These are phyloP conservation scores for Xenentodon cancila DNA, from an alignment of 2,797 vertebrate species.

Conservation along the genomic window DNA sequence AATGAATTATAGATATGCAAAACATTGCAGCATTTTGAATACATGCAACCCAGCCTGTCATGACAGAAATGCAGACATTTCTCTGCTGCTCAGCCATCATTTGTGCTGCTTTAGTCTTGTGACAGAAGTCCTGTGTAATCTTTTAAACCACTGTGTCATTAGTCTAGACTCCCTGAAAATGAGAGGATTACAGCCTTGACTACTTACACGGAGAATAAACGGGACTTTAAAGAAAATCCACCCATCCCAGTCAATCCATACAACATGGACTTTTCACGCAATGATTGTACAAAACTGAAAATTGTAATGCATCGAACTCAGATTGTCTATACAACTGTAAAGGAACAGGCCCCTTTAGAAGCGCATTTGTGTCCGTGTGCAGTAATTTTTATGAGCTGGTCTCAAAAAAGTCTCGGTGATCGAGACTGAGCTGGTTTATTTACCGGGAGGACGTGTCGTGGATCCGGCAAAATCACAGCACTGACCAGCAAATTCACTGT, in stretches of 20 bases:
- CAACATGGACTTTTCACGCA: constrained; percentile 1
- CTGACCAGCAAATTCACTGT: too few species aligned
- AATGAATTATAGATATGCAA: constrained; percentile 52
- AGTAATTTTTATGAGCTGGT: neutral
- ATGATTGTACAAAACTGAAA: constrained; percentile 7
- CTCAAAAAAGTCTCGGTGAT: constrained; percentile 1
- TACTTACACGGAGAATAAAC: constrained; percentile 32
- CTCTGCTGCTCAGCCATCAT: constrained; percentile 18
- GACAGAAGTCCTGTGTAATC: constrained; percentile 51
- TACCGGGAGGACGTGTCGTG: too few species aligned
- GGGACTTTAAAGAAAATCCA: constrained; percentile 40
- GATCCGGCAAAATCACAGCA: too few species aligned
- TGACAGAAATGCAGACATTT: constrained; percentile 12
- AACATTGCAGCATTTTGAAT: constrained; percentile 33
- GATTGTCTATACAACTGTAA: neutral
- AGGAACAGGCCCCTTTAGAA: neutral
- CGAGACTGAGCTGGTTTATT: constrained; percentile 17
- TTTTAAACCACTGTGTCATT: constrained; percentile 63
- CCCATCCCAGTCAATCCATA: neutral
- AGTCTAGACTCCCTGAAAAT: constrained; percentile 52
- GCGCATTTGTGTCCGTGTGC: neutral
- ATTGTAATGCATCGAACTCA: neutral
- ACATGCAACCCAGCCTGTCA: constrained; percentile 18
- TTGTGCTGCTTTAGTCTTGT: constrained; percentile 45
- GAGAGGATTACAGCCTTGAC: constrained; percentile 45